phyloP scores from a whole-genome alignment of 2,113 vertebrate species.

The Peromyscus leucopus region DNA sequence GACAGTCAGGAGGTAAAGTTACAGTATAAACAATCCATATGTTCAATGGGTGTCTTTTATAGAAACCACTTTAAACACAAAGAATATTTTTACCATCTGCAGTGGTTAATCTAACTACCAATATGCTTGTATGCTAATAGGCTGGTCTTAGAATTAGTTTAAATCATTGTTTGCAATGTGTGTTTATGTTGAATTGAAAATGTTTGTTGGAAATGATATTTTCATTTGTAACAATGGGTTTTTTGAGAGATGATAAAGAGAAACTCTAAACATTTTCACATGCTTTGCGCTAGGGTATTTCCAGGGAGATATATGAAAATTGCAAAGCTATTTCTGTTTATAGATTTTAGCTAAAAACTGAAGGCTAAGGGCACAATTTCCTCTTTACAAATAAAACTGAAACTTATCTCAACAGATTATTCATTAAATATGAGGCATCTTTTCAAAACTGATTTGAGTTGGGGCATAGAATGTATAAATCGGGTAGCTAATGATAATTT shows the following conservation, averaged over 20 bases:
- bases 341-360: background rate
- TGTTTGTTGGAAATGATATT: conserved; percentile 28
- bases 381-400: conserved; percentile 3
- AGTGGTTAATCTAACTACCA: background rate
- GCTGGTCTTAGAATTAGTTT: background rate
- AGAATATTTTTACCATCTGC: background rate
- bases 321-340: background rate
- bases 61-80: background rate
- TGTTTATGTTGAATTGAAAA: background rate
- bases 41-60: background rate
- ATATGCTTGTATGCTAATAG: background rate
- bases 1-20: background rate
- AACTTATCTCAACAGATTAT: background rate
- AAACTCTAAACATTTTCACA: background rate
- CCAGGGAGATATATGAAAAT: conserved; percentile 30
- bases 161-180: background rate
- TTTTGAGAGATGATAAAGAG: background rate
- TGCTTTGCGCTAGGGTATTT: background rate
- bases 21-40: background rate
- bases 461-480: background rate
- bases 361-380: background rate
- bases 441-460: background rate
- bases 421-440: background rate
- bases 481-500: background rate
- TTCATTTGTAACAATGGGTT: conserved; percentile 17